A percentile compares a stretch with the other conserved stretches of the same genome.
phyloP scores from a whole-genome alignment of 2,888 invertebrate species.

The Nephrotoma flavescens region DNA sequence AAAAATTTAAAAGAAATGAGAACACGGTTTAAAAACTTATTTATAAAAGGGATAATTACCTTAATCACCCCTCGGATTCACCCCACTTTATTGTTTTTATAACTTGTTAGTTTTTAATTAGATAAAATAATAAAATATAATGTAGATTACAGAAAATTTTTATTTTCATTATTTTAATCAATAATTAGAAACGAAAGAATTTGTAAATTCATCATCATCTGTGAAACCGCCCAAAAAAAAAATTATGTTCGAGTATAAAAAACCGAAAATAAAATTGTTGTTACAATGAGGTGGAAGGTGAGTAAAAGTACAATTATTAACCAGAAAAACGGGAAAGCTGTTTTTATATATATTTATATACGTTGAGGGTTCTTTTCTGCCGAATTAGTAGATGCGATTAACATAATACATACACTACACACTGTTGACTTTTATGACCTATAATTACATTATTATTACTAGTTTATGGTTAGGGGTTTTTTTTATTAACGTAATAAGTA shows the following conservation, averaged over 20 bases:
- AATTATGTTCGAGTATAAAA: not conserved
- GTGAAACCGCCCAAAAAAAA: not conserved
- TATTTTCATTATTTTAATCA: not conserved
- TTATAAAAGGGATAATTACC: not conserved
- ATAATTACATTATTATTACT: not conserved
- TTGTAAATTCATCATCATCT: not conserved
- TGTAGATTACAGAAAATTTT: not conserved
- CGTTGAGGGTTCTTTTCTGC: not conserved
- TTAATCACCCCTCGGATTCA: not conserved
- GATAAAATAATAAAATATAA: not conserved
- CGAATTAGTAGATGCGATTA: not conserved
- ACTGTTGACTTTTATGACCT: not conserved
- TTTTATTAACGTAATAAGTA: not conserved
- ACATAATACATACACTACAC: not conserved
- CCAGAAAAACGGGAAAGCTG: not conserved
- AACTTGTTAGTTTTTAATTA: not conserved
- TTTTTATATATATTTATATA: not conserved
- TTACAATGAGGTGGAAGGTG: not conserved
- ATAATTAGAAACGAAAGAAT: not conserved
- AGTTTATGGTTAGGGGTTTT: not conserved
- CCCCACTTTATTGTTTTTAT: not conserved
- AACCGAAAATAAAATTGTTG: not conserved
- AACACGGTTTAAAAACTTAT: not conserved
- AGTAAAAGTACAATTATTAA: not conserved
- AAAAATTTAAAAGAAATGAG: not conserved